Percentiles rank a stretch among this genome's conserved stretches.
Conservation (phyloP, 2,888 invertebrate species). For the Ferdinandea cuprea region DNA sequence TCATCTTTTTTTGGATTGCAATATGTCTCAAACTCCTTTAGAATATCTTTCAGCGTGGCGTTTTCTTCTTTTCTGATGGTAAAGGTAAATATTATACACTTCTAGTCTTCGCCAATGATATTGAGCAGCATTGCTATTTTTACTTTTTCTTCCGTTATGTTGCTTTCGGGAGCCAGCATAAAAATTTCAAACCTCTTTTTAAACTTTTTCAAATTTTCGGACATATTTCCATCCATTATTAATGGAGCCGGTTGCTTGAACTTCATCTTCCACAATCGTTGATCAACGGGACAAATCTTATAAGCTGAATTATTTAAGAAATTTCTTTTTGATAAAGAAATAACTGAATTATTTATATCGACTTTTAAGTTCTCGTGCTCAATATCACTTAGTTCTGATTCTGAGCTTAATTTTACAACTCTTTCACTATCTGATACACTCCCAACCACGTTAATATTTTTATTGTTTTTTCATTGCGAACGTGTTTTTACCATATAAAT, state of each 20-base stretch:
- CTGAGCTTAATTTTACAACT: neutral
- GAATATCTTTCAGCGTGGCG: neutral
- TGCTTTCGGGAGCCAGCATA: constrained; percentile 5
- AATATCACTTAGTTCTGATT: constrained; percentile 1
- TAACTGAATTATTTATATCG: no score
- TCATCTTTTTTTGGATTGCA: neutral
- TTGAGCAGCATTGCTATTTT: constrained; percentile 19
- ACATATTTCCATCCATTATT: constrained; percentile 27
- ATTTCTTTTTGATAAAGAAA: no score
- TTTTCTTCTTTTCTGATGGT: neutral
- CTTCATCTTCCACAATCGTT: no score
- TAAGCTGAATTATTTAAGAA: no score
- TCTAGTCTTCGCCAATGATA: constrained; percentile 26
- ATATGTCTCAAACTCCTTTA: constrained; percentile 1
- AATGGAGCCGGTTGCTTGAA: constrained; percentile 15
- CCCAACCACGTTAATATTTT: neutral
- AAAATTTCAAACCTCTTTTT: constrained; percentile 17
- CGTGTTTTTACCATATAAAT: constrained; percentile 25
- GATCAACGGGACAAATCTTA: no score
- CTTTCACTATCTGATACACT: constrained; percentile 1
- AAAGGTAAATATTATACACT: constrained; percentile 17
- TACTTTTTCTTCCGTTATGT: constrained; percentile 9
- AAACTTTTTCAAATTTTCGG: constrained; percentile 22
- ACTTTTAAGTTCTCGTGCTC: constrained; percentile 7
- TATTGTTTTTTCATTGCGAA: constrained; percentile 11